Percentiles rank a stretch among this genome's conserved stretches.
phyloP scores from a whole-genome alignment of 2,888 invertebrate genomes.

The Hyposoter didymator region DNA sequence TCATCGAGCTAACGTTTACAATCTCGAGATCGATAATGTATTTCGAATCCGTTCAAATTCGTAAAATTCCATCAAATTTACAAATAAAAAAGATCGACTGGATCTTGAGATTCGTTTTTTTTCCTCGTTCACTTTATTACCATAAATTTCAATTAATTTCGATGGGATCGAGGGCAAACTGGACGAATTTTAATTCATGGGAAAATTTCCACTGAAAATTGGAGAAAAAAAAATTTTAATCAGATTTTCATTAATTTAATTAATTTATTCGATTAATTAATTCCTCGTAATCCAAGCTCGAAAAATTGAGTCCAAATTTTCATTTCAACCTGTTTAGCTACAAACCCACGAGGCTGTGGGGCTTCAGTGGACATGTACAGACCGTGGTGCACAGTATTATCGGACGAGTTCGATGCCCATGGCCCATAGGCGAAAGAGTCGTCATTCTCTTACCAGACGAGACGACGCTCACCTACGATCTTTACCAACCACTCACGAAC shows the following conservation, averaged over 20 bases:
- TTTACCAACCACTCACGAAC: slow-evolving; percentile 92
- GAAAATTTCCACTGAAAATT: not conserved
- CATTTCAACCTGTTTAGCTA: slow-evolving; percentile 88
- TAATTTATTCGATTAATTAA: not conserved
- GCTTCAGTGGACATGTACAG: slow-evolving; percentile 97
- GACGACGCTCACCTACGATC: slow-evolving; percentile 96
- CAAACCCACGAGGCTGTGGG: slow-evolving; percentile 95
- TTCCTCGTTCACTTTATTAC: too few species aligned
- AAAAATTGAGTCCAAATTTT: not conserved
- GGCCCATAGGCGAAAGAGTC: slow-evolving; percentile 94
- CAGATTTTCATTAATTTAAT: not conserved
- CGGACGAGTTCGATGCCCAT: slow-evolving; percentile 94
- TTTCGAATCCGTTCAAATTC: not conserved
- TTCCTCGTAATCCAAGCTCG: not conserved
- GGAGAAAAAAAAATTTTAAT: not conserved
- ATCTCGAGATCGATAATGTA: not conserved
- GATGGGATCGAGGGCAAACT: not conserved
- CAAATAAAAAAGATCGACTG: too few species aligned
- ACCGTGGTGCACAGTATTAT: slow-evolving; percentile 96
- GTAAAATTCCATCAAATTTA: too few species aligned
- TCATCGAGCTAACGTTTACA: not conserved
- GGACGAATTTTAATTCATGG: not conserved
- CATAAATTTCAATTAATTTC: too few species aligned
- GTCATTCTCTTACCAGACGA: slow-evolving; percentile 92
- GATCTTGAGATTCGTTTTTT: too few species aligned